phyloP scores from a whole-genome alignment of 2,797 vertebrate genomes.

The Sparus aurata region DNA sequence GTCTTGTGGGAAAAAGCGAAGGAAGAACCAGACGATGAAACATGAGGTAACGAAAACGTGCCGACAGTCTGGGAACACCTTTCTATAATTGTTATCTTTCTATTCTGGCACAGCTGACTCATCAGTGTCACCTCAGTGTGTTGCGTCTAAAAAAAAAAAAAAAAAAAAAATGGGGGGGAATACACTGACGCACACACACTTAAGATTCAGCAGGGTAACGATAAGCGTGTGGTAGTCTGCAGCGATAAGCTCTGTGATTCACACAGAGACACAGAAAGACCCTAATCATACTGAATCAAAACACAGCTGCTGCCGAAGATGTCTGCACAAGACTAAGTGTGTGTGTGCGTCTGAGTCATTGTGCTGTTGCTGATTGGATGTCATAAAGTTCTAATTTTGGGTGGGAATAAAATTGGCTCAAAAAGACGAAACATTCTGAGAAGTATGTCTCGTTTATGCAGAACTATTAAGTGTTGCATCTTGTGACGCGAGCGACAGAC shows the following conservation, averaged over 20 bases:
- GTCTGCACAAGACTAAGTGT: constrained; percentile 21
- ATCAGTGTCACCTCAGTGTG: constrained; percentile 38
- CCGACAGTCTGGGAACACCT: constrained; percentile 2
- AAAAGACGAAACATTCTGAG: constrained; percentile 14
- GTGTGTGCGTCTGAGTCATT: constrained; percentile 31
- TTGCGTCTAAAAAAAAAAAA: constrained; percentile 29
- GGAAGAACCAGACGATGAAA: constrained; percentile 21
- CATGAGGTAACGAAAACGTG: constrained; percentile 19
- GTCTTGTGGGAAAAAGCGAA: background rate
- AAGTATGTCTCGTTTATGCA: constrained; percentile 14
- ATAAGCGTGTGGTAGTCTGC: constrained; percentile 55
- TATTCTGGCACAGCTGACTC: constrained; percentile 53
- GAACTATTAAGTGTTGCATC: background rate
- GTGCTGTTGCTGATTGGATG: constrained; percentile 45
- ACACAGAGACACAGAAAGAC: constrained; percentile 66
- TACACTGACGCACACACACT: constrained; percentile 38
- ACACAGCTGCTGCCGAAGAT: constrained; percentile 73
- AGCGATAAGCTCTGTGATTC: constrained; percentile 63
- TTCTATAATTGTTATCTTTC: constrained; percentile 32
- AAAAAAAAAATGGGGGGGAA: background rate
- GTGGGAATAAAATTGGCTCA: constrained; percentile 38
- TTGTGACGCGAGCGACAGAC: background rate
- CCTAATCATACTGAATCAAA: constrained; percentile 71
- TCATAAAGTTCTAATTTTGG: constrained; percentile 50
- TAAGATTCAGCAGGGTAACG: constrained; percentile 49